These are phyloP conservation scores for Hexactinellida sp. DNA, from an alignment of 37 sponge, comb jelly and placozoan species.

Conservation along the genomic window DNA sequence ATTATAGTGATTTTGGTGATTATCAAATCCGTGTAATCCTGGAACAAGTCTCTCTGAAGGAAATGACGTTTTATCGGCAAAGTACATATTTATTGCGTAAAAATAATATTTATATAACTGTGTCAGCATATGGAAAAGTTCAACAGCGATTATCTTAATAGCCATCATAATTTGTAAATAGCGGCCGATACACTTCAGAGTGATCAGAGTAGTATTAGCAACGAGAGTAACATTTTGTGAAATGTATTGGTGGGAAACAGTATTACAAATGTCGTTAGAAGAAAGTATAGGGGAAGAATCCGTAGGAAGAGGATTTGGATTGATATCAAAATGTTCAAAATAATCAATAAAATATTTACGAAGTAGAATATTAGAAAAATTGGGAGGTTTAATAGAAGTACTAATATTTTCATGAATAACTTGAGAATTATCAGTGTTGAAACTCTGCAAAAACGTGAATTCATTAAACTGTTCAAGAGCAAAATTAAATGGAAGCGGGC, in stretches of 20 bases:
- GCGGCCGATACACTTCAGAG: not conserved
- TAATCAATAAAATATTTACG: not conserved
- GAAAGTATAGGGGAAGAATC: not conserved
- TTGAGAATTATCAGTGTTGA: not conserved
- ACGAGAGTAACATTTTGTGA: not conserved
- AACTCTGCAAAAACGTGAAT: not conserved
- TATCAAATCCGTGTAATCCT: not conserved
- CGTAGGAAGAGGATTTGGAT: not conserved
- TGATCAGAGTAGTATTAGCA: not conserved
- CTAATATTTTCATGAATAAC: too few relatives aligned
- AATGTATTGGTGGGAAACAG: not conserved
- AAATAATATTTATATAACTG: slow-evolving; percentile 1
- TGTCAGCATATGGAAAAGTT: not conserved
- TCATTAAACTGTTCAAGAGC: not conserved
- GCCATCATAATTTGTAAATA: not conserved
- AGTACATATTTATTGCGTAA: not conserved
- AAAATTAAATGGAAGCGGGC: not conserved
- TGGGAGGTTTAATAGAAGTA: too few relatives aligned
- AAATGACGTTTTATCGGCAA: not conserved
- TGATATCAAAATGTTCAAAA: not conserved
- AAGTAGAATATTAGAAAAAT: not conserved
- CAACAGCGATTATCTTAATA: not conserved
- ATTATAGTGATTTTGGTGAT: not conserved
- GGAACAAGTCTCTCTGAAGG: not conserved
- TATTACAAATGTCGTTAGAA: too few relatives aligned